These are phyloP conservation scores for Murina feae DNA, from an alignment of 2,113 vertebrate genomes.

Conservation along the genomic window DNA sequence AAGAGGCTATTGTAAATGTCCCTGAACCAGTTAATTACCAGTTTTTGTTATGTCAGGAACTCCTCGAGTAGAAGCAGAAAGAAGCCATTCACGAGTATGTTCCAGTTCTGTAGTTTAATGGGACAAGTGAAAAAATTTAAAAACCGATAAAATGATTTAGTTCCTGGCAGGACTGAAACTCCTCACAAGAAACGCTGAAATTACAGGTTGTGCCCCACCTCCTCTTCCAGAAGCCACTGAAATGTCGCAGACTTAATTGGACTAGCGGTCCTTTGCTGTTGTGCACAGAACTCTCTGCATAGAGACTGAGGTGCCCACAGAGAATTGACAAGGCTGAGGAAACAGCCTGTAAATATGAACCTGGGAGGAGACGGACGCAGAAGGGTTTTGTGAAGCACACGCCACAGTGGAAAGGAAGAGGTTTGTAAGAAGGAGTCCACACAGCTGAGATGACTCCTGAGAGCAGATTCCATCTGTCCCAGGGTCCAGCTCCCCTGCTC, in stretches of 20 bases:
- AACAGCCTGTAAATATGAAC: conserved; percentile 33
- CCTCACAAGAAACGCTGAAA: conserved; percentile 78
- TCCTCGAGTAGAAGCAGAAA: conserved; percentile 84
- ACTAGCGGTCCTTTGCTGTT: conserved; percentile 75
- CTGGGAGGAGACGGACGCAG: not conserved
- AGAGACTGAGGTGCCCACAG: not conserved
- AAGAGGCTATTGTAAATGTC: conserved; percentile 83
- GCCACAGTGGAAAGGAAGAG: not conserved
- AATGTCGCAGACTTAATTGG: conserved; percentile 74
- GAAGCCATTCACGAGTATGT: conserved; percentile 84
- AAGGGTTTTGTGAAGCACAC: not conserved
- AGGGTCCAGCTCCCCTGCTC: not conserved
- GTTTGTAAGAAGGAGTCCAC: not conserved
- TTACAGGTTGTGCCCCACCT: conserved; percentile 78
- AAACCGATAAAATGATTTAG: conserved; percentile 83
- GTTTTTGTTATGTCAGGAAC: conserved; percentile 87
- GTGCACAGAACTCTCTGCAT: conserved; percentile 57
- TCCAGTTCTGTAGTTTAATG: conserved; percentile 87
- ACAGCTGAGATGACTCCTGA: not conserved
- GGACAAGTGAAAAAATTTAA: conserved; percentile 73
- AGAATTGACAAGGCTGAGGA: conserved; percentile 25
- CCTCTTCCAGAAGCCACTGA: conserved; percentile 69
- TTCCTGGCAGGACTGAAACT: conserved; percentile 76
- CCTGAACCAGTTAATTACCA: conserved; percentile 84
- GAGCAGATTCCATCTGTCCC: not conserved